Evolutionary conservation across 1,140 invertebrate species (phyloP).

Genomic region (Zaprionus lachaisei): DNA sequence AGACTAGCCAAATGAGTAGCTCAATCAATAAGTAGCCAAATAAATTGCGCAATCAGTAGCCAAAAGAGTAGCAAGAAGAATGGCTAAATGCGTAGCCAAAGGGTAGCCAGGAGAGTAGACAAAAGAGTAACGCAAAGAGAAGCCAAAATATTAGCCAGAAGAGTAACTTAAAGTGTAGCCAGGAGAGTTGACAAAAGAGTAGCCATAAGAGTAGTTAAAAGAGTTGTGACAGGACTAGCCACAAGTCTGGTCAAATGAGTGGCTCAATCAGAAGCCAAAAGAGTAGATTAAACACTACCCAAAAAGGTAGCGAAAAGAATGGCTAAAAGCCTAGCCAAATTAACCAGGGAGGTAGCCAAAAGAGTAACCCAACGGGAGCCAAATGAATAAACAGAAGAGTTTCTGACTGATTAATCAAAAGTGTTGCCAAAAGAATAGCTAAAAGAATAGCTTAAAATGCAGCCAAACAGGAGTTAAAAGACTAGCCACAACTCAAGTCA

Average conservation of each 20-base stretch:
- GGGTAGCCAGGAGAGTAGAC: too few species aligned
- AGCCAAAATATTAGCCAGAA: too few species aligned
- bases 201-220: neutral
- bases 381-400: neutral
- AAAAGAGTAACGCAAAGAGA: too few species aligned
- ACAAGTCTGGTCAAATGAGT: neutral
- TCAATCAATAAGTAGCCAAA: too few species aligned
- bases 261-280: neutral
- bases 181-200: neutral
- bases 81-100: neutral
- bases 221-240: neutral
- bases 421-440: too few species aligned
- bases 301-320: neutral
- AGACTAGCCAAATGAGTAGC: too few species aligned
- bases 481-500: too few species aligned
- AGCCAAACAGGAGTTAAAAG: too few species aligned
- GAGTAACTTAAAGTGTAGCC: neutral
- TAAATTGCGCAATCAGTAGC: neutral
- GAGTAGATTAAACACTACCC: neutral
- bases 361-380: neutral
- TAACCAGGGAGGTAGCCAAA: neutral
- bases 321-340: neutral
- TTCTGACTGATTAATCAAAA: neutral
- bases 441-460: too few species aligned
- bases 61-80: neutral